Evolutionary conservation across 2,113 vertebrate species (phyloP).

Genomic region (Salvelinus sp.): DNA sequence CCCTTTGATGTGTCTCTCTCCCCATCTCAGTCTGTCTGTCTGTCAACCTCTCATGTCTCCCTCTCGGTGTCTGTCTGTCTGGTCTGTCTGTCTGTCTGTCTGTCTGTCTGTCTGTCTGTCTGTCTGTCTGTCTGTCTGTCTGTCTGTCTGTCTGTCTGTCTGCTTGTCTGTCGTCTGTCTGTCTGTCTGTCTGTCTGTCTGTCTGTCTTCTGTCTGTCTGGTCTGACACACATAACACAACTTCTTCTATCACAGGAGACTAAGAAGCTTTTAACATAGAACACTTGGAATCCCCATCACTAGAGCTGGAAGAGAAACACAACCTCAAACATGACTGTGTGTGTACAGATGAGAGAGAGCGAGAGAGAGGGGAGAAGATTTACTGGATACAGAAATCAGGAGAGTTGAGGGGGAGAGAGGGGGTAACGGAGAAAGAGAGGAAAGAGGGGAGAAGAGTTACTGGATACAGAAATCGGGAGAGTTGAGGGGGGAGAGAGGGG

Average conservation of each 20-base stretch:
- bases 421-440: too few species aligned
- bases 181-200: not conserved
- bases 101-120: constrained; percentile 3
- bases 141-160: not conserved
- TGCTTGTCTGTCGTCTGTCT: not conserved
- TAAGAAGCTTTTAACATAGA: too few species aligned
- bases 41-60: not conserved
- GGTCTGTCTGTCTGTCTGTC: constrained; percentile 21
- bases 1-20: constrained; percentile 11
- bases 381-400: too few species aligned
- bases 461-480: not conserved
- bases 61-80: not conserved
- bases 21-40: constrained; percentile 13
- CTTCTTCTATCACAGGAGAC: not conserved
- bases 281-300: not conserved
- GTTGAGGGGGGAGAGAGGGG: not conserved
- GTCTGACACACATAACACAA: not conserved
- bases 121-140: constrained; percentile 14
- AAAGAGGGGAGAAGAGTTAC: too few species aligned
- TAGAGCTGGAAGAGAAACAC: not conserved
- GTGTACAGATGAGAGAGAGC: too few species aligned
- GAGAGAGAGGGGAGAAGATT: too few species aligned
- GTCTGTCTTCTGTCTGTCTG: not conserved
- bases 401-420: not conserved
- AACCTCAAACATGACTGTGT: constrained; percentile 15